A percentile compares a stretch with the other conserved stretches of the same genome.
Conservation (phyloP, 2,797 vertebrate genomes). For the Lerista edwardsae region DNA sequence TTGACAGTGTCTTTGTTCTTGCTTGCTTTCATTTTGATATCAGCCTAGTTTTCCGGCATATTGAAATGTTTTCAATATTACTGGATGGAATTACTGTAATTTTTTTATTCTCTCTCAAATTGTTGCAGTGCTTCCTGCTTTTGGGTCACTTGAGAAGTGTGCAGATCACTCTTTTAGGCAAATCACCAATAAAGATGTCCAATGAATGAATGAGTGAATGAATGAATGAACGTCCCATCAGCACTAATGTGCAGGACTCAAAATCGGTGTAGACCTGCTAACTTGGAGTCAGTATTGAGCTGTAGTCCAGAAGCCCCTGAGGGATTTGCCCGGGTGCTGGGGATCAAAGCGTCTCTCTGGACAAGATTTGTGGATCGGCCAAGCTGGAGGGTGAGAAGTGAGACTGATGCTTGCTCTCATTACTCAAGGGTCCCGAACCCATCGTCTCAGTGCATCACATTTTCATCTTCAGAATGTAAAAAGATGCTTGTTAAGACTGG, state of each 20-base stretch:
- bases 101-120: background rate
- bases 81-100: background rate
- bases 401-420: slow-evolving; percentile 48
- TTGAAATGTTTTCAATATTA: background rate
- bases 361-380: slow-evolving; percentile 10
- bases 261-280: background rate
- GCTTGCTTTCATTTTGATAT: background rate
- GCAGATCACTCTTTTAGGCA: background rate
- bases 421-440: slow-evolving; percentile 58
- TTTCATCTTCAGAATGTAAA: slow-evolving; percentile 66
- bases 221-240: background rate
- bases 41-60: too few species aligned
- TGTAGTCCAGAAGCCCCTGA: background rate
- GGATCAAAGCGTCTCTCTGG: slow-evolving; percentile 11
- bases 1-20: background rate
- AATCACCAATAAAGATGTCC: background rate
- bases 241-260: background rate
- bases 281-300: background rate
- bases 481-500: slow-evolving; percentile 66
- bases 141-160: background rate
- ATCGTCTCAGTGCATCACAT: slow-evolving; percentile 63
- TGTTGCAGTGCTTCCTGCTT: background rate
- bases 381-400: slow-evolving; percentile 45
- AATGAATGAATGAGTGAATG: too few species aligned
- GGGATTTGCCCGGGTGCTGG: fast-evolving